Evolutionary conservation across 2,888 invertebrate genomes (phyloP).

Genomic region (Loripinus fragilis): DNA sequence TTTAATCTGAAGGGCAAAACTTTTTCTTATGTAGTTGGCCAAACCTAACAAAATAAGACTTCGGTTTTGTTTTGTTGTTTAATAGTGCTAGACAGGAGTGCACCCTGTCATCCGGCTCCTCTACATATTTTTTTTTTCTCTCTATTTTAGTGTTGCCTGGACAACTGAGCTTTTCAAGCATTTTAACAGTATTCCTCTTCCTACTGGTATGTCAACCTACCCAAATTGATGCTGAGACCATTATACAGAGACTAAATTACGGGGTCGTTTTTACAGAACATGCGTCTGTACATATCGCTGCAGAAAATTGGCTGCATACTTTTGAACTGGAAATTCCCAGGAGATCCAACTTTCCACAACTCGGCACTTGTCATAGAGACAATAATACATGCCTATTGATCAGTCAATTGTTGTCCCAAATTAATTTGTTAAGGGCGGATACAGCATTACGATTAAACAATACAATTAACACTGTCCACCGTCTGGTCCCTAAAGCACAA

Average conservation of each 20-base stretch:
- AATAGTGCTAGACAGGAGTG: constrained; percentile 16
- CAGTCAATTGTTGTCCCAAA: background rate
- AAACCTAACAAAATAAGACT: constrained; percentile 3
- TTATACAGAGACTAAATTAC: constrained; percentile 1
- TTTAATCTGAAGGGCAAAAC: background rate
- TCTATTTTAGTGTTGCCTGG: constrained; percentile 6
- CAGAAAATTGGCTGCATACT: background rate
- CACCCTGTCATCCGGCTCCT: constrained; percentile 3
- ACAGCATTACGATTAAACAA: background rate
- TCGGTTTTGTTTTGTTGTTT: constrained; percentile 13
- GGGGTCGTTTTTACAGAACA: background rate
- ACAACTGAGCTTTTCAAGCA: background rate
- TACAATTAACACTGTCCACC: background rate
- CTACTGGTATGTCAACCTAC: background rate
- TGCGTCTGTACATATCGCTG: background rate
- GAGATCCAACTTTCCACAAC: background rate
- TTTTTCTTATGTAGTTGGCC: constrained; percentile 21
- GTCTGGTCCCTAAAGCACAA: background rate
- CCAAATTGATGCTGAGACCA: background rate
- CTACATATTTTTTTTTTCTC: constrained; percentile 12
- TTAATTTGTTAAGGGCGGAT: background rate
- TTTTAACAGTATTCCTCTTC: background rate
- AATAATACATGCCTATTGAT: background rate
- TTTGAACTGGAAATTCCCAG: background rate
- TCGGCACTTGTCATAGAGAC: constrained; percentile 2